Base-by-base conservation (phyloP, 2,797 vertebrate genomes). In the Scolopax bukidnonensis region DNA sequence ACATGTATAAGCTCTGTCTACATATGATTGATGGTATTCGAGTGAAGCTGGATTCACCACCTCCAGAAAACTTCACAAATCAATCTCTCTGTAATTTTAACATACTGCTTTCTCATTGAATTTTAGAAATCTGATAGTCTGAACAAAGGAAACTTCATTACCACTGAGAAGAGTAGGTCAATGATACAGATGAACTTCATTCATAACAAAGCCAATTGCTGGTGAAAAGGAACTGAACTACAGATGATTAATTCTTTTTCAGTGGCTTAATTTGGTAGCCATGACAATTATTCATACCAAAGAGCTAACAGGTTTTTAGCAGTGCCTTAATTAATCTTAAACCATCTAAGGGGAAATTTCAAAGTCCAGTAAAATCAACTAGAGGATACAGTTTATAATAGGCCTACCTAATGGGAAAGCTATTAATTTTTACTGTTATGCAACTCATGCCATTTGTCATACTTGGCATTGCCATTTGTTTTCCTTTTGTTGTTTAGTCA, bases 311-410 rank as follows among this genome's bases (percentile, higher is more conserved):
- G 9, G 4, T 90, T 95, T 89, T 91, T 75, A 74, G 16, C 32
- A 67, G n/a, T 65, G 27, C 57, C 36, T 81, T 95, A 96, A 95
- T 94, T 95, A 87, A 91, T 92, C 57, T 86, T 86, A 69, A 92
- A 82, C 30, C 6, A 45, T 48, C 50, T 85, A 61, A 16, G 2
- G 53, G 64, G 85, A 93, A 89, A 77, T 89, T 77, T 85, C 47
- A 11, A 83, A 91, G 74, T 79, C 90, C 79, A 67, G 53, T 78
- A 51, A 74, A 95, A 96, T 64, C 71, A 91, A 4, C 36, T 38
- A 84, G 61, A 80, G 64, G 38, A 83, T 74, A 68, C 12, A 65
- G 64, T 89, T 94, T 89, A 50, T 64, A 96, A 91, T n/a, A 33
- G 69, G 47, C 48, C 65, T 78, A 82, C 84, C 92, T 74, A 56